Percentiles rank a stretch among this genome's conserved stretches.
Conservation (phyloP, 2,888 invertebrate genomes). For the Drosophila nigricruria region DNA sequence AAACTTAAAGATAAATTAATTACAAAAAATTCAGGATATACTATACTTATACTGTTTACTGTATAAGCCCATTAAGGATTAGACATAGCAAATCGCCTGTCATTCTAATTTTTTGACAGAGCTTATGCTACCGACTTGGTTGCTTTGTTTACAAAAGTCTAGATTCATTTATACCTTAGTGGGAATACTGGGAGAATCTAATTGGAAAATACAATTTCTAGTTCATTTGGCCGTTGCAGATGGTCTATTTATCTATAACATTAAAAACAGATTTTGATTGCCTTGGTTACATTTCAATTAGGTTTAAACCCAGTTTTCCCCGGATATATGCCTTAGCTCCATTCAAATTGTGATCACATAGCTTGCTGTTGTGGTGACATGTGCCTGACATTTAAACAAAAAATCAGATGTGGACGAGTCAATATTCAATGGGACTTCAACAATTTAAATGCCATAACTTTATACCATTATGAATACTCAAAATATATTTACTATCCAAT, state of each 20-base stretch:
- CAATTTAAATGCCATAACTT: constrained; percentile 7
- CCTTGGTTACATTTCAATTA: background rate
- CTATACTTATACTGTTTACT: too few species aligned
- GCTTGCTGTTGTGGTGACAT: background rate
- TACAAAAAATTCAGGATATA: too few species aligned
- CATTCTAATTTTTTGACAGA: too few species aligned
- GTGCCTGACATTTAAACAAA: background rate
- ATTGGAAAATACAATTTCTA: background rate
- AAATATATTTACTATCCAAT: constrained; percentile 37
- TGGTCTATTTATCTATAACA: background rate
- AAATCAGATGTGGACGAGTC: constrained; percentile 5
- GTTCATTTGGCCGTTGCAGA: background rate
- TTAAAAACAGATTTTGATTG: background rate
- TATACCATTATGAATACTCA: constrained; percentile 34
- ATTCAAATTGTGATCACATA: background rate
- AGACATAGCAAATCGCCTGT: too few species aligned
- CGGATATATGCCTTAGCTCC: background rate
- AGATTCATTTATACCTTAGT: too few species aligned
- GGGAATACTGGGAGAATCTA: too few species aligned
- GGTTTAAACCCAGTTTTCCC: background rate
- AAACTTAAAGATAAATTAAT: too few species aligned
- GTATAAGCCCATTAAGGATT: too few species aligned
- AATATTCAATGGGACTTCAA: constrained; percentile 1
- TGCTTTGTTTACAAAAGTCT: too few species aligned
- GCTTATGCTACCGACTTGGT: too few species aligned